A percentile compares a stretch with the other conserved stretches of the same genome.
These are phyloP conservation scores for Caenorhabditis sp. DNA, from an alignment of 2,888 invertebrate species.

Conservation along the genomic window DNA sequence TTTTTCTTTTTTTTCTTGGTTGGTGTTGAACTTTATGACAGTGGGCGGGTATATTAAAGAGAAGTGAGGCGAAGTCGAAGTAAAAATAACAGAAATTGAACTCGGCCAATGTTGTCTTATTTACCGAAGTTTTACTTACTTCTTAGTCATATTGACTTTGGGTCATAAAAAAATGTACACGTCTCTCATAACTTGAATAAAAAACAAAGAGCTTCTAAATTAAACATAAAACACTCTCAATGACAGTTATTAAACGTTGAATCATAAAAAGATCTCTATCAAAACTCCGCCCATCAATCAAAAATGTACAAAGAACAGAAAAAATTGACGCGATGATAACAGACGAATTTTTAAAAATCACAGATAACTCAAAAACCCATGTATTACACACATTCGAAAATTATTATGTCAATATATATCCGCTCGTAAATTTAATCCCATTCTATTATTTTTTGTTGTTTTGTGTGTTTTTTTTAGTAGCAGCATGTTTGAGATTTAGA, in stretches of 20 bases:
- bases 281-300: neutral
- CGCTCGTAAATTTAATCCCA: neutral
- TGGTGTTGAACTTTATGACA: neutral
- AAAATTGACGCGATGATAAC: no score
- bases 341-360: neutral
- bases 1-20: neutral
- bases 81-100: no score
- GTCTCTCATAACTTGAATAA: neutral
- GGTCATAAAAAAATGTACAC: neutral
- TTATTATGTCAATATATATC: neutral
- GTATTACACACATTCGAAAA: no score
- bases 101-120: no score
- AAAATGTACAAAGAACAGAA: no score
- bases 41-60: neutral
- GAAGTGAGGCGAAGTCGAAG: no score
- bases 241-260: neutral
- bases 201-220: neutral
- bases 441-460: neutral
- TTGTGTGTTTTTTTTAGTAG: neutral
- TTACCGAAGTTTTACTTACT: no score
- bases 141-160: neutral
- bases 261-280: neutral
- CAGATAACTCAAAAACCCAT: neutral
- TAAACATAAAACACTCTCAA: neutral
- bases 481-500: no score